Conservation (phyloP, 2,888 invertebrate genomes). For the Augiades crinisus region DNA sequence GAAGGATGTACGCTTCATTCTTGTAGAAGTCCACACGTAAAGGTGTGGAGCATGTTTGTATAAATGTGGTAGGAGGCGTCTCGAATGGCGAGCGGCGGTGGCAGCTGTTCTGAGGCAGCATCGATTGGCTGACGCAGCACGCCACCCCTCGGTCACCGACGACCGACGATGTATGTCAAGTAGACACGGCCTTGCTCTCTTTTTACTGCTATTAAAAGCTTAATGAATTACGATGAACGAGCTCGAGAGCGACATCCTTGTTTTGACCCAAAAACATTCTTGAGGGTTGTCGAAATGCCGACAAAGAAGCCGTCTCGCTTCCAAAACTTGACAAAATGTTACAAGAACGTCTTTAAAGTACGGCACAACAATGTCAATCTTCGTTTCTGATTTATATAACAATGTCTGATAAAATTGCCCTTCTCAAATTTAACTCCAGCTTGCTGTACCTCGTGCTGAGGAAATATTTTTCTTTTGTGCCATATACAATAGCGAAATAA, state of each 20-base stretch:
- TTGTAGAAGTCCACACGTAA: too few relatives aligned
- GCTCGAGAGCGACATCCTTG: conserved; percentile 47
- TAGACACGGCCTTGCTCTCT: conserved; percentile 73
- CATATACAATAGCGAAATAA: conserved; percentile 8
- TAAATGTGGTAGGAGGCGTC: conserved; percentile 56
- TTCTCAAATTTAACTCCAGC: neutral
- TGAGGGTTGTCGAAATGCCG: conserved; percentile 26
- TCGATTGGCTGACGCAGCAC: conserved; percentile 76
- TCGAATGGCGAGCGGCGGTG: conserved; percentile 43
- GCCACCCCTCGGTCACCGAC: conserved; percentile 61
- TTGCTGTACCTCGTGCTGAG: neutral
- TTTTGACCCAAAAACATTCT: conserved; percentile 40
- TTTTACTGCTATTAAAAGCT: conserved; percentile 73
- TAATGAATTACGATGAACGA: conserved; percentile 71
- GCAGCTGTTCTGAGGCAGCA: conserved; percentile 46
- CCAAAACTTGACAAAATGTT: conserved; percentile 22
- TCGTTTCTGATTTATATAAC: neutral
- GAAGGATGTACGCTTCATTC: too few relatives aligned
- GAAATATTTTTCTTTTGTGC: conserved; percentile 14
- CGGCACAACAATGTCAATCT: neutral
- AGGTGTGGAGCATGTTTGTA: neutral
- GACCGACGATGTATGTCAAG: conserved; percentile 73
- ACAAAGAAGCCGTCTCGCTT: conserved; percentile 17
- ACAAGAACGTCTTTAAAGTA: conserved; percentile 4
- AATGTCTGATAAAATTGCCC: neutral